Evolutionary conservation across 2,797 vertebrate genomes (phyloP).

Genomic region (Brotula barbata): DNA sequence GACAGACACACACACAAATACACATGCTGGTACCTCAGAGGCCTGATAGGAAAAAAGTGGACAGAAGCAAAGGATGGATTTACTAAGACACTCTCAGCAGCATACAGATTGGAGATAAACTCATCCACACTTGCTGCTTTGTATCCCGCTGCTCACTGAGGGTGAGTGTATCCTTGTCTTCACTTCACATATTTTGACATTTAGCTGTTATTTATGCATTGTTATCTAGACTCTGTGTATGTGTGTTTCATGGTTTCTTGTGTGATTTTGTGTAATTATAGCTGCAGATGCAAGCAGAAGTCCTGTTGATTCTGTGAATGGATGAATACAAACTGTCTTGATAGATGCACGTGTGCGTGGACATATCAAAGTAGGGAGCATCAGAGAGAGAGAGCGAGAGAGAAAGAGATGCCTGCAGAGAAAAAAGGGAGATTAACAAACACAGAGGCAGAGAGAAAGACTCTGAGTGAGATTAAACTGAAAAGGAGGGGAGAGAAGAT

Average conservation of each 20-base stretch:
- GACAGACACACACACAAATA: slow-evolving; percentile 45
- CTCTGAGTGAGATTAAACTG: slow-evolving; percentile 45
- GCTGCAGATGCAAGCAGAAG: neutral
- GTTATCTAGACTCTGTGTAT: neutral
- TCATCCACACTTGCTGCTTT: slow-evolving; percentile 41
- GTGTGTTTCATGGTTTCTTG: slow-evolving; percentile 1
- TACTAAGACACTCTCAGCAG: slow-evolving; percentile 43
- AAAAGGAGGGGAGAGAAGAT: slow-evolving; percentile 21
- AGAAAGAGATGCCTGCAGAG: slow-evolving; percentile 2
- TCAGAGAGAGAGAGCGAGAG: neutral
- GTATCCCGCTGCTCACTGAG: slow-evolving; percentile 19
- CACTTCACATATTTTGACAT: neutral
- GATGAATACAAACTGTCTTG: slow-evolving; percentile 5
- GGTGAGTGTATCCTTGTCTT: slow-evolving; percentile 59
- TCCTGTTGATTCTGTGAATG: neutral
- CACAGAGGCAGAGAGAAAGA: slow-evolving; percentile 17
- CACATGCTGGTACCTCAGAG: slow-evolving; percentile 53
- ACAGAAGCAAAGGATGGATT: slow-evolving; percentile 40
- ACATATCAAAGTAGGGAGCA: neutral
- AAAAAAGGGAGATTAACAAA: slow-evolving; percentile 31
- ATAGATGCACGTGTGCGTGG: neutral
- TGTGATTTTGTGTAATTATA: neutral
- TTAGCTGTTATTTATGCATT: neutral
- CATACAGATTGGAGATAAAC: slow-evolving; percentile 50
- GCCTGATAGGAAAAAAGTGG: slow-evolving; percentile 55